Evolutionary conservation across 2,888 invertebrate genomes (phyloP).

Genomic region (Hypena proboscidalis): DNA sequence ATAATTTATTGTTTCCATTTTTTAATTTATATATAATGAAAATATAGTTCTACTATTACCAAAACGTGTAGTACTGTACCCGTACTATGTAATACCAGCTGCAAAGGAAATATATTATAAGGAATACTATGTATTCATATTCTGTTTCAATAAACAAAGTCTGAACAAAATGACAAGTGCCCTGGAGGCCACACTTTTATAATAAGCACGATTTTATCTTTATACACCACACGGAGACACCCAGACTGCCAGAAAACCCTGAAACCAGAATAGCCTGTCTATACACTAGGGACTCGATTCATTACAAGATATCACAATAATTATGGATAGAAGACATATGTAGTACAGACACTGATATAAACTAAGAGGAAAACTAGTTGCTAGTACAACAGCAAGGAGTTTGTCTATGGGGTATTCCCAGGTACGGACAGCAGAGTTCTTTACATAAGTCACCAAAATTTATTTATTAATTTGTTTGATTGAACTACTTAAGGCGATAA

Average conservation of each 20-base stretch:
- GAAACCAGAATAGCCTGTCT: not conserved
- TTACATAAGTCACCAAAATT: too few species aligned
- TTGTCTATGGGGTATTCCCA: too few species aligned
- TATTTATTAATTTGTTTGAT: too few species aligned
- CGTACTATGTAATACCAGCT: conserved; percentile 42
- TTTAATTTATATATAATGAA: conserved; percentile 82
- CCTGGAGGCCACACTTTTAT: conserved; percentile 60
- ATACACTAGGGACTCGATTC: too few species aligned
- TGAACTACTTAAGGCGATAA: too few species aligned
- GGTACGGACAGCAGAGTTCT: too few species aligned
- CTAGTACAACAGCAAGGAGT: too few species aligned
- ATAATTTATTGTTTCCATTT: conserved; percentile 84
- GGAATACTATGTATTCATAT: conserved; percentile 78
- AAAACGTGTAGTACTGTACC: conserved; percentile 71
- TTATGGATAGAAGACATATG: too few species aligned
- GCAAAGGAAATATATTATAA: conserved; percentile 41
- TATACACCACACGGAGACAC: conserved; percentile 47
- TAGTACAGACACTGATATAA: too few species aligned
- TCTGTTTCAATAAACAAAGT: conserved; percentile 74
- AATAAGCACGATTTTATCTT: conserved; percentile 68
- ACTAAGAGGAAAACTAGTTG: too few species aligned
- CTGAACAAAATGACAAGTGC: conserved; percentile 72
- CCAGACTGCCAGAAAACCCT: conserved; percentile 17
- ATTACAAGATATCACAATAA: too few species aligned
- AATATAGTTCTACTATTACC: conserved; percentile 82